Conservation (phyloP, 2,888 invertebrate species). For the Acronicta aceris region DNA sequence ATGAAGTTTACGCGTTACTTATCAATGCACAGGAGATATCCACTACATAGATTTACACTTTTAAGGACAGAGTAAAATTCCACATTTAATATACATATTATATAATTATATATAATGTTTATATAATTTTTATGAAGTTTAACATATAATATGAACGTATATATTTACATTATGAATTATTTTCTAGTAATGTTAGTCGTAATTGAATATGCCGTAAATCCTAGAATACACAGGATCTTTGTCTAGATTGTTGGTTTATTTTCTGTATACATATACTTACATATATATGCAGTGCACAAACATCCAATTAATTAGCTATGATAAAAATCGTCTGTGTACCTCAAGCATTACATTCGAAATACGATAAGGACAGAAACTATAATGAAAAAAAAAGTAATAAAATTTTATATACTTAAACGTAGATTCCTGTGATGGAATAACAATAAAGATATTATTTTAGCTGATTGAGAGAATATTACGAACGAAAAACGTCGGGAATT, state of each 20-base stretch:
- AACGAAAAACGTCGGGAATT: no score
- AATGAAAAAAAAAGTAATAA: neutral
- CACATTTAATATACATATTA: slow-evolving; percentile 31
- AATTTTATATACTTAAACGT: neutral
- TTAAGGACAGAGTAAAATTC: slow-evolving; percentile 41
- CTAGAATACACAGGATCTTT: slow-evolving; percentile 4
- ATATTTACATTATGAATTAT: slow-evolving; percentile 42
- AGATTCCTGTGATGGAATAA: neutral
- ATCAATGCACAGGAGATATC: slow-evolving; percentile 40
- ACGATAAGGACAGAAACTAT: neutral
- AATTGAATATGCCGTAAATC: slow-evolving; percentile 4
- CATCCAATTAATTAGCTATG: neutral
- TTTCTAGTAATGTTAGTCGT: slow-evolving; percentile 15
- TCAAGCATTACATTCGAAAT: slow-evolving; percentile 1
- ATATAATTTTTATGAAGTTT: slow-evolving; percentile 24
- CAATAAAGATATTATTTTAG: no score
- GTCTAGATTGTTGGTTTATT: neutral
- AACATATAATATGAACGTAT: slow-evolving; percentile 29
- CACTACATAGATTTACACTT: slow-evolving; percentile 45
- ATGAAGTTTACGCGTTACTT: slow-evolving; percentile 38
- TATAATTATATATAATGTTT: slow-evolving; percentile 21
- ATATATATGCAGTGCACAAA: neutral
- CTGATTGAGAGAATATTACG: no score
- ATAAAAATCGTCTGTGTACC: slow-evolving; percentile 3
- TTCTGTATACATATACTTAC: slow-evolving; percentile 4